Percentiles rank a stretch among this genome's conserved stretches.
Conservation (phyloP, 2,113 vertebrate genomes). For the Campylomormyrus tamandua region DNA sequence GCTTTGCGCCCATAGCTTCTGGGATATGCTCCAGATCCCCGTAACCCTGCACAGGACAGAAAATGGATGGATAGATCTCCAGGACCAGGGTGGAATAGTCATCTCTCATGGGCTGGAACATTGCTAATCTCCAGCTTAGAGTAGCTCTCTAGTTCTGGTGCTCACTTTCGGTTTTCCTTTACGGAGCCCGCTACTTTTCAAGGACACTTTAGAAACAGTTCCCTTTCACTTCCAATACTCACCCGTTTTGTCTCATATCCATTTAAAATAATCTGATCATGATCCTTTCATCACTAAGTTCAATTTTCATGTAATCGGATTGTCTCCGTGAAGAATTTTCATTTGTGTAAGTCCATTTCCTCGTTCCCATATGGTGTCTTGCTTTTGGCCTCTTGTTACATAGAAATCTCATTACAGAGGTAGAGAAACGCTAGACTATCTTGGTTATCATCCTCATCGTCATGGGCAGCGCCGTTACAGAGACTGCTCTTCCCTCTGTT, state of each 20-base stretch:
- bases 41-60: not conserved
- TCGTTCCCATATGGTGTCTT: not conserved
- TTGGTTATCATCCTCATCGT: not conserved
- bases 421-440: not conserved
- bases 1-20: not conserved
- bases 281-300: not conserved
- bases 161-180: not conserved
- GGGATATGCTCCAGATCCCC: not conserved
- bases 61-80: not conserved
- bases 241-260: not conserved
- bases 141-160: not conserved
- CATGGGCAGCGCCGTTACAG: not conserved
- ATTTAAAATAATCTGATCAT: not conserved
- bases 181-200: not conserved
- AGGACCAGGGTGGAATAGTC: not conserved
- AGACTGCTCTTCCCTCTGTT: not conserved
- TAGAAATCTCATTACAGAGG: not conserved
- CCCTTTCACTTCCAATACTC: not conserved
- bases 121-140: not conserved
- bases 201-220: not conserved
- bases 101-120: not conserved
- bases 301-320: not conserved
- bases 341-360: constrained; percentile 12
- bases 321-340: not conserved
- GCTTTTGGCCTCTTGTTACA: not conserved